phyloP scores from a whole-genome alignment of 2,797 vertebrate species.

The Arremon aurantiirostris region DNA sequence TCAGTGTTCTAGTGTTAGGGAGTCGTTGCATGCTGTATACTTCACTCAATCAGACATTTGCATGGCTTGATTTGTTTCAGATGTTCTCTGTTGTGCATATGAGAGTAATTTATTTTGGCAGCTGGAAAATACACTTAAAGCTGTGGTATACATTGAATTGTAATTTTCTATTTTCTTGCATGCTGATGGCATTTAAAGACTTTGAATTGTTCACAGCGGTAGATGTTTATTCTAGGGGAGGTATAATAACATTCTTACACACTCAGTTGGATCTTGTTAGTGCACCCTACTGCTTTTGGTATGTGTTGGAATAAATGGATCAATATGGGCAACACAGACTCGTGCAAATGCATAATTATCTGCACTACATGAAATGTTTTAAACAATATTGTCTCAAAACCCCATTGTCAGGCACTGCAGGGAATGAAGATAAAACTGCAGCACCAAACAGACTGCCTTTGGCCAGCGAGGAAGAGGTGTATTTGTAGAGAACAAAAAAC shows the following conservation, averaged over 20 bases:
- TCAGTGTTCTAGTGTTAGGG: not conserved
- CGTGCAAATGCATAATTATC: not conserved
- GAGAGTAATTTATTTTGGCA: slow-evolving; percentile 34
- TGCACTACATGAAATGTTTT: not conserved
- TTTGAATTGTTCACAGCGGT: slow-evolving; percentile 30
- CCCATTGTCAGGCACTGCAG: not conserved
- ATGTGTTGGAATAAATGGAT: not conserved
- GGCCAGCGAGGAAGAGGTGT: not conserved
- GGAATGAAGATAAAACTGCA: not conserved
- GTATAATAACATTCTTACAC: not conserved
- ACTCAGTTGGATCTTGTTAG: not conserved
- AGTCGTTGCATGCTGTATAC: not conserved
- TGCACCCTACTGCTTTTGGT: not conserved
- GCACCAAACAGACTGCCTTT: not conserved
- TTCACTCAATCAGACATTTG: not conserved
- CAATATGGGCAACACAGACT: not conserved
- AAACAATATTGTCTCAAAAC: not conserved
- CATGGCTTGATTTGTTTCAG: not conserved
- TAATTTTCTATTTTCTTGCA: slow-evolving; percentile 37
- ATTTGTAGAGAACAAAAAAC: not conserved
- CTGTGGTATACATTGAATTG: not conserved
- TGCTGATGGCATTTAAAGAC: slow-evolving; percentile 30
- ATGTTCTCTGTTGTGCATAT: not conserved
- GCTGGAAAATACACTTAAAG: slow-evolving; percentile 6
- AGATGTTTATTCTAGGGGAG: not conserved